Percentiles rank a stretch among this genome's conserved stretches.
Evolutionary conservation across 2,888 invertebrate genomes (phyloP).

Genomic region (Drosophila lacicola): DNA sequence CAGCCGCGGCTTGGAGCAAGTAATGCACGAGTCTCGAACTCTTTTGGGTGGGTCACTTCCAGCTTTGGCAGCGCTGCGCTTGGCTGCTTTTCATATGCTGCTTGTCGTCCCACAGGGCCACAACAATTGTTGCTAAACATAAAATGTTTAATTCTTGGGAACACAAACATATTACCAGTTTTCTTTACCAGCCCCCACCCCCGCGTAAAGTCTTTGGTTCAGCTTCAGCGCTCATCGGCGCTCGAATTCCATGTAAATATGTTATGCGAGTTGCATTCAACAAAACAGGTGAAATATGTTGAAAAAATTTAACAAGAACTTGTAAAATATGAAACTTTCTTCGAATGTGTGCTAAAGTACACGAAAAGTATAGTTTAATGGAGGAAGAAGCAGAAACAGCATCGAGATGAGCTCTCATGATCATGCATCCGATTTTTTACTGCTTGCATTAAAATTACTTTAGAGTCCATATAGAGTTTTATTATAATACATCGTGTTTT

Average conservation of each 20-base stretch:
- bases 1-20: constrained; percentile 13
- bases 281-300: constrained; percentile 42
- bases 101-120: constrained; percentile 17
- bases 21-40: constrained; percentile 70
- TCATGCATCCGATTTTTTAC: neutral
- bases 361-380: neutral
- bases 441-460: neutral
- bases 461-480: neutral
- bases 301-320: constrained; percentile 25
- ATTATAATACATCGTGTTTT: neutral
- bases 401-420: neutral
- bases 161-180: constrained; percentile 60
- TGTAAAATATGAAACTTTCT: constrained; percentile 24
- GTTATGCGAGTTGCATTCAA: constrained; percentile 27
- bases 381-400: neutral
- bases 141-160: constrained; percentile 70
- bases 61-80: constrained; percentile 49
- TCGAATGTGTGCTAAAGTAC: neutral
- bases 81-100: constrained; percentile 54
- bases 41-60: constrained; percentile 72
- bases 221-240: constrained; percentile 54
- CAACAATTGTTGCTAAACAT: constrained; percentile 62
- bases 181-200: neutral
- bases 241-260: constrained; percentile 57
- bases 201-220: constrained; percentile 52